Evolutionary conservation across 1,140 invertebrate species (phyloP), one percentile per base, ranked within the genome.

Genomic region (Ceratitis capitata): DNA sequence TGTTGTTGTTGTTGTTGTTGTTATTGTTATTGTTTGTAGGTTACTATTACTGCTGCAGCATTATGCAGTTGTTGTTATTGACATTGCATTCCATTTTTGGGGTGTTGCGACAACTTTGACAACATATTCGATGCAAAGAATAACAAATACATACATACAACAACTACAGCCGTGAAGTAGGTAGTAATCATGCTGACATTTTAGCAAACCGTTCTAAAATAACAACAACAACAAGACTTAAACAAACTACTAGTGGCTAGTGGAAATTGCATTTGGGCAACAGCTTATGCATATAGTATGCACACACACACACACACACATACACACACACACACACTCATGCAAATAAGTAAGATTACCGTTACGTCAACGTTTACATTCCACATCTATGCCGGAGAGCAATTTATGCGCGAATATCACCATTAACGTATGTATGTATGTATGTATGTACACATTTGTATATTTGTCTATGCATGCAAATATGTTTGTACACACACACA

Each of bases 91-190:
- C 64, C 69, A 45, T 78, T 78, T 78, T 45, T 14, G 69, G 23
- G 39, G 39, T 42, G 39, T 78, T 78, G n/a, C 69, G 23, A 78
- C 69, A 78, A 45, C 39, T n/a, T 45, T 45, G 69, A 78, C 35
- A 78, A 78, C 69, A 78, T 45, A 78, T 45, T 45, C n/a, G 39
- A 39, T n/a, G n/a, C 39, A n/a, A n/a, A n/a, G n/a, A n/a, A n/a
- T 12, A 78, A 78, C 69, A 45, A 45, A 78, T 39, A 78, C 69
- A 78, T 19, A 61, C n/a, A 29, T 26, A 29, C 56, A 61, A 26
- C 16, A 78, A 45, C 32, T 23, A 45, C n/a, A 47, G 7, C 69
- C 39, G 32, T n/a, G n/a, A n/a, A n/a, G n/a, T n/a, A n/a, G n/a
- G n/a, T n/a, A 23, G 39, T 78, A 78, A 78, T 78, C 69, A 78